Evolutionary conservation across 2,113 vertebrate genomes (phyloP).

Genomic region (Arizona elegans): DNA sequence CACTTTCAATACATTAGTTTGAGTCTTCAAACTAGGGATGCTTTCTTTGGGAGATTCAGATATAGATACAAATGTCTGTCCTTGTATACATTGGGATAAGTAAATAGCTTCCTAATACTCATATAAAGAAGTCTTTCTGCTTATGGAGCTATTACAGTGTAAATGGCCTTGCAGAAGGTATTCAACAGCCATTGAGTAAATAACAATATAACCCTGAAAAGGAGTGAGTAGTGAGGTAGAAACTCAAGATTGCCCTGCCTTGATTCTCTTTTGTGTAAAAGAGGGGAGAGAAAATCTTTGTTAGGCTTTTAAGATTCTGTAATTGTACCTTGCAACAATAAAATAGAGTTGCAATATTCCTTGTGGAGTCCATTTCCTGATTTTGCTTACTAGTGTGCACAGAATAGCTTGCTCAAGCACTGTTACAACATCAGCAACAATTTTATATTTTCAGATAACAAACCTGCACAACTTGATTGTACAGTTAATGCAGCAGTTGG

Average conservation of each 20-base stretch:
- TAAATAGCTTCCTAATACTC: constrained; percentile 9
- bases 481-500: not conserved
- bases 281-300: not conserved
- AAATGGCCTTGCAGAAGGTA: not conserved
- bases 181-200: not conserved
- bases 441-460: not conserved
- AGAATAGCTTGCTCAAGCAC: not conserved
- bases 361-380: not conserved
- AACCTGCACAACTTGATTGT: not conserved
- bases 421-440: not conserved
- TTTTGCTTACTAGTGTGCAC: not conserved
- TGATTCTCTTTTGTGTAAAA: not conserved
- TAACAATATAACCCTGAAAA: not conserved
- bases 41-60: constrained; percentile 13
- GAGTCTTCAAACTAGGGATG: not conserved
- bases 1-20: constrained; percentile 14
- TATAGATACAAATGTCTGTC: rapidly evolving
- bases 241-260: not conserved
- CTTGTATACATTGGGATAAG: not conserved
- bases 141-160: not conserved
- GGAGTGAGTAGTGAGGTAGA: not conserved
- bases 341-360: not conserved
- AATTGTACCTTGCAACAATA: not conserved
- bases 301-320: not conserved
- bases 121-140: not conserved